Evolutionary conservation across 2,113 vertebrate species (phyloP).

Genomic region (Muscicapa adusta): DNA sequence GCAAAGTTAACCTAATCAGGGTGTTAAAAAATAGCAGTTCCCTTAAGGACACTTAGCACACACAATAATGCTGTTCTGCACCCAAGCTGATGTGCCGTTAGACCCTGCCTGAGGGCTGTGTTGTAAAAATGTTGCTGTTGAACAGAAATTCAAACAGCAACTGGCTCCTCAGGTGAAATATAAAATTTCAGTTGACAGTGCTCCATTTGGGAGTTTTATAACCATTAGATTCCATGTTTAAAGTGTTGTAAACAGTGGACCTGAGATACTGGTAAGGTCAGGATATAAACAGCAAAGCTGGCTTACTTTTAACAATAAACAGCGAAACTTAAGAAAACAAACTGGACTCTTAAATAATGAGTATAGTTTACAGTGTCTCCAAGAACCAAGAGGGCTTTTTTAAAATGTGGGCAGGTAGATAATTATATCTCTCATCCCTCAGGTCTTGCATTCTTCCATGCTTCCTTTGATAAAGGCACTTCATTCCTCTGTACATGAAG

Average conservation of each 20-base stretch:
- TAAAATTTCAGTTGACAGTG: conserved; percentile 26
- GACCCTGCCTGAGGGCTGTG: conserved; percentile 30
- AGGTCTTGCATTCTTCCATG: neutral
- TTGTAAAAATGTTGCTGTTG: conserved; percentile 48
- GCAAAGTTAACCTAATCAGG: conserved; percentile 8
- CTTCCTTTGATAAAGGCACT: neutral
- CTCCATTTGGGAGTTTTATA: conserved; percentile 45
- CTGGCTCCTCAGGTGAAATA: neutral
- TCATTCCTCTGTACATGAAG: neutral
- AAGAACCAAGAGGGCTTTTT: neutral
- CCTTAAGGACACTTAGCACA: neutral
- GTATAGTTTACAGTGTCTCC: neutral
- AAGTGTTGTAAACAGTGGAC: neutral
- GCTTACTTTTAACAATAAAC: neutral
- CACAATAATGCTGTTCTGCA: neutral
- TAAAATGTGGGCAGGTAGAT: neutral
- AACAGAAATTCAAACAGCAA: conserved; percentile 39
- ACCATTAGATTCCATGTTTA: neutral
- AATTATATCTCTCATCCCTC: neutral
- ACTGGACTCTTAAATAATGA: neutral
- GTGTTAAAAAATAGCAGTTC: conserved; percentile 8
- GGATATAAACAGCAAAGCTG: neutral
- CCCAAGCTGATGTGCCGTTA: neutral
- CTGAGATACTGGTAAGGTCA: conserved; percentile 1
- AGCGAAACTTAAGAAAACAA: neutral